Base-by-base conservation (phyloP, 2,113 vertebrate species). In the Engraulis encrasicolus region DNA sequence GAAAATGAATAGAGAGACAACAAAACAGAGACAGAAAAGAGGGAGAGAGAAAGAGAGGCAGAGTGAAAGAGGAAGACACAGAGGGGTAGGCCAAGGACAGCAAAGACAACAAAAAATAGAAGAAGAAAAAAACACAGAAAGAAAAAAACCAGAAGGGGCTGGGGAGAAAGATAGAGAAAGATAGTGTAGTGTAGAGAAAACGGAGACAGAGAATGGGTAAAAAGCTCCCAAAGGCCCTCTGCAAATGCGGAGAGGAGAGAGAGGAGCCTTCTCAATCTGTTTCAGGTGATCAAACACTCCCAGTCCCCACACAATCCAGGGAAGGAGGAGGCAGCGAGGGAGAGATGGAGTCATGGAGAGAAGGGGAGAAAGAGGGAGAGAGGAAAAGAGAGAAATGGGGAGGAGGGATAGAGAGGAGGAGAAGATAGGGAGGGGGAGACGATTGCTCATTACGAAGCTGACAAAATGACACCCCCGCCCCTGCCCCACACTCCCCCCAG, bases 361-460 rank as follows among this genome's bases (percentile, higher is more conserved):
- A n/a, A n/a, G n/a, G n/a, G n/a, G n/a, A n/a, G n/a, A n/a, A n/a
- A n/a, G n/a, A n/a, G n/a, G n/a, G n/a, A n/a, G n/a, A n/a, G 12
- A 31, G 12, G 31, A 4, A 12, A 11, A n/a, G 58, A 7, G 6
- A 6, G 58, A 7, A 23, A n/a, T n/a, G 27, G 66, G 66, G n/a
- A n/a, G n/a, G n/a, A n/a, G n/a, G n/a, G n/a, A n/a, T n/a, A n/a
- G 12, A 31, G 12, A 15, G 1, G 27, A 11, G 9, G 58, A 7
- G 6, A 6, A 23, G 9, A 23, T 6, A 5, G 27, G 66, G 66
- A 74, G 9, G 40, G 40, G 40, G 40, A 45, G 40, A 45, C 66
- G 31, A 27, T 34, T 31, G 12, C 87, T 88, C 82, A 86, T 88
- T 88, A 85, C 66, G 80, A 79, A 79, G 78, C 83, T 50, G 48